Evolutionary conservation across 1,140 invertebrate genomes (phyloP).

Genomic region (Drosophila bocqueti): DNA sequence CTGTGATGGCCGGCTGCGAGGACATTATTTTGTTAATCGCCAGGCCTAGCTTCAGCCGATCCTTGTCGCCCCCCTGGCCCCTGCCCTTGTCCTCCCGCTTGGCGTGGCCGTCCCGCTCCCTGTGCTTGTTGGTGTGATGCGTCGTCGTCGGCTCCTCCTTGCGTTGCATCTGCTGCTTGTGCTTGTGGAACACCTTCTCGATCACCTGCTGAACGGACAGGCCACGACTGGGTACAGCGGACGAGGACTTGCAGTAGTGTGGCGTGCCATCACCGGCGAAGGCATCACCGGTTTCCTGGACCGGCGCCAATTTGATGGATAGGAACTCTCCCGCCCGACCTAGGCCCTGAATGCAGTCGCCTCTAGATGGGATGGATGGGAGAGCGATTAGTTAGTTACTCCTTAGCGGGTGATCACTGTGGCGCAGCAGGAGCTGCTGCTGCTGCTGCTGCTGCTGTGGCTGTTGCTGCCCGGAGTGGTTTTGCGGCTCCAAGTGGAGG

Average conservation of each 20-base stretch:
- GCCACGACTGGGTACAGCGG: neutral
- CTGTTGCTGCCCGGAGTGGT: slow-evolving; percentile 37
- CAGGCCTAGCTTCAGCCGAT: neutral
- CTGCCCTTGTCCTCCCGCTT: slow-evolving; percentile 11
- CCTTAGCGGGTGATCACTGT: slow-evolving; percentile 10
- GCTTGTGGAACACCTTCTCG: slow-evolving; percentile 6
- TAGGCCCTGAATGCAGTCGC: slow-evolving; percentile 2
- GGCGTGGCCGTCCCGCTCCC: neutral
- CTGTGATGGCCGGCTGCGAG: slow-evolving; percentile 8
- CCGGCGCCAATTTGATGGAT: slow-evolving; percentile 23
- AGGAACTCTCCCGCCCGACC: neutral
- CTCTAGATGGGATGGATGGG: neutral
- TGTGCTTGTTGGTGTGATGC: neutral
- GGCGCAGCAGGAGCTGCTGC: neutral
- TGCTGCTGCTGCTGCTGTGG: slow-evolving; percentile 20
- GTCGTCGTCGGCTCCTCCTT: neutral
- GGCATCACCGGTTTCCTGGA: slow-evolving; percentile 1
- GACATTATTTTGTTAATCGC: slow-evolving; percentile 39
- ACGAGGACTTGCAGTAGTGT: slow-evolving; percentile 1
- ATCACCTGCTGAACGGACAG: slow-evolving; percentile 9
- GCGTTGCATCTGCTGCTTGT: neutral
- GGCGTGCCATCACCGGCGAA: neutral
- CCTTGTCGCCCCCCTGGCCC: neutral
- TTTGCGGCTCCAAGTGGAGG: slow-evolving; percentile 49
- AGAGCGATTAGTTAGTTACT: neutral